Base-by-base conservation (phyloP, 2,888 invertebrate species). In the Petrolisthes cinctipes region DNA sequence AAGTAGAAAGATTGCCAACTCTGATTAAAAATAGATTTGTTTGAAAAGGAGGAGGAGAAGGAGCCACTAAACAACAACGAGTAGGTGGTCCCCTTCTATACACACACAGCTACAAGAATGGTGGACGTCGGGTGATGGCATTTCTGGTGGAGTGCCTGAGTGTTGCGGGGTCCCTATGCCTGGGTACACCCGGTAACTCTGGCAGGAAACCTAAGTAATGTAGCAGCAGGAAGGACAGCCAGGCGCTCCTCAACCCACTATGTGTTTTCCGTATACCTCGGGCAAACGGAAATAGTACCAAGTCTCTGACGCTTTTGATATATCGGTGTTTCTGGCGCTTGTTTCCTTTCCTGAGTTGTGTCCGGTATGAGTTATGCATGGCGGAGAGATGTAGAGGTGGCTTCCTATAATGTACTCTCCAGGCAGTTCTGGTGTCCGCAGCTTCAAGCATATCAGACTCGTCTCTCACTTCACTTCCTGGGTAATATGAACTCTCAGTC, bases 161-260 rank as follows among this genome's bases (percentile, higher is more conserved):
- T 1, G 54, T 7, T 9, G 5, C 76, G 0, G 86, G 86, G 23
- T 86, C 86, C 61, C 11, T 51, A n/a, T 86, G 81, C 51, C 66
- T 75, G 20, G 86, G 86, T 11, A 86, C n/a, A 17, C 86, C 86
- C 0, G 86, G 86, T 51, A 86, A 20, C n/a, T 37, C 53, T 11
- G 86, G 86, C 20, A 86, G 20, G 86, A 86, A 86, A 7, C 86
- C 86, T 54, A 86, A 54, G 82, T 82, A 86, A 23, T 86, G 86
- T 20, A 86, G 61, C 20, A 86, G 82, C 53, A 86, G 82, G 76
- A 86, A 75, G 14, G 82, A 82, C 7, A 86, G 11, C 54, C 86
- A 76, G 51, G 61, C 82, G 6, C 82, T 54, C 5, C 86, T 75
- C 11, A 73, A 57, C 76, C 57, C 61, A 11, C 53, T 61, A 20